A percentile compares a stretch with the other conserved stretches of the same genome.
Evolutionary conservation across 2,888 invertebrate genomes (phyloP).

Genomic region (Apodemia duryi): DNA sequence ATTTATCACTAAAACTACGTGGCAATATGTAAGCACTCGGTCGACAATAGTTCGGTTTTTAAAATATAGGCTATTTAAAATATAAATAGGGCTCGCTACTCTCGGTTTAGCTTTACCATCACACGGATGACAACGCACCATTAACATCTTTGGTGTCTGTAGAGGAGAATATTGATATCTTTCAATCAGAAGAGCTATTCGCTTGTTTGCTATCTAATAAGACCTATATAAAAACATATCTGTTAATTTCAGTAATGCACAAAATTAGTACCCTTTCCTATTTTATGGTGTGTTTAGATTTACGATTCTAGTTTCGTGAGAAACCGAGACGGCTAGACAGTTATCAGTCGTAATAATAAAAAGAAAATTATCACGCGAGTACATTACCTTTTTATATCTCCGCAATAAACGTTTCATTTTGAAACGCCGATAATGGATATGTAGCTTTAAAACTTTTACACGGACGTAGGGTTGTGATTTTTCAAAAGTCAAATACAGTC

Average conservation of each 20-base stretch:
- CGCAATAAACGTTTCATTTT: slow-evolving; percentile 9
- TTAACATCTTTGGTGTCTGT: too few species aligned
- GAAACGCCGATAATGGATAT: slow-evolving; percentile 8
- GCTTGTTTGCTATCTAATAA: too few species aligned
- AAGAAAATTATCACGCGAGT: neutral
- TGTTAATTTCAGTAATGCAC: neutral
- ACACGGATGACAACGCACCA: too few species aligned
- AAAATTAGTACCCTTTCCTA: neutral
- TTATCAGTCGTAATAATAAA: slow-evolving; percentile 8
- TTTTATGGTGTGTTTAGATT: neutral
- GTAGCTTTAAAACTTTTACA: slow-evolving; percentile 1
- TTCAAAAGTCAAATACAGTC: neutral
- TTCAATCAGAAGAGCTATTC: too few species aligned
- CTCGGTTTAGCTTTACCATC: too few species aligned
- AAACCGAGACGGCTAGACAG: neutral
- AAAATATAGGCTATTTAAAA: too few species aligned
- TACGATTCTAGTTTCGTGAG: neutral
- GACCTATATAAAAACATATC: too few species aligned
- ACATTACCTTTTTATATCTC: slow-evolving; percentile 2
- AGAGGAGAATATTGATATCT: too few species aligned
- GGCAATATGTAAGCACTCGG: too few species aligned
- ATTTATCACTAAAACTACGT: too few species aligned
- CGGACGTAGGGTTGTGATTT: neutral
- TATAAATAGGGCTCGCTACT: too few species aligned
- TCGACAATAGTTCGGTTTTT: too few species aligned